phyloP scores from a whole-genome alignment of 2,113 vertebrate genomes.

The Nipponia nippon region DNA sequence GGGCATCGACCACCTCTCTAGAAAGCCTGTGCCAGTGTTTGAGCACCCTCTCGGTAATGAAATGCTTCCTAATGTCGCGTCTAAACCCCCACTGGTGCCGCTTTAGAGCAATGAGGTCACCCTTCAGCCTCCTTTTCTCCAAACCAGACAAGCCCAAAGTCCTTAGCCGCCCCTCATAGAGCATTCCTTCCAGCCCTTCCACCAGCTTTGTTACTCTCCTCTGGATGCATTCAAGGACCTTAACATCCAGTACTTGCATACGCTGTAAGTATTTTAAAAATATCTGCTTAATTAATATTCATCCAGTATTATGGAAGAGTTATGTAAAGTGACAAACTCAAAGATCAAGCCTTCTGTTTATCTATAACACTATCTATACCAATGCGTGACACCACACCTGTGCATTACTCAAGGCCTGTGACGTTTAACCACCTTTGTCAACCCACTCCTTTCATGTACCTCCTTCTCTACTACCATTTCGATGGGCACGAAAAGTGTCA shows the following conservation, averaged over 20 bases:
- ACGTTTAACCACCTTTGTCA: not conserved
- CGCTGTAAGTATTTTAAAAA: not conserved
- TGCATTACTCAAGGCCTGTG: not conserved
- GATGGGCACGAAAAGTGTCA: not conserved
- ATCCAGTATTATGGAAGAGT: not conserved
- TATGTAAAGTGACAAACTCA: not conserved
- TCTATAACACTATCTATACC: not conserved
- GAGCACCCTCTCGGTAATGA: not conserved
- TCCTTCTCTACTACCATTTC: not conserved
- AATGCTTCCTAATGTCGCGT: not conserved
- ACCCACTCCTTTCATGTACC: not conserved
- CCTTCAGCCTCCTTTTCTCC: not conserved
- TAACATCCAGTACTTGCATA: not conserved
- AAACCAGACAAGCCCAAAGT: not conserved
- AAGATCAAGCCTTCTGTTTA: not conserved
- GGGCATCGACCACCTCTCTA: not conserved
- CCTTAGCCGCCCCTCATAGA: not conserved
- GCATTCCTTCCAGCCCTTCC: not conserved
- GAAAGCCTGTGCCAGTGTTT: not conserved
- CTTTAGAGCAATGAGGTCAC: not conserved
- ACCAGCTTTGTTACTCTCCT: not conserved
- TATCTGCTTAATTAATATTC: not conserved
- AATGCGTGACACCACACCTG: not conserved
- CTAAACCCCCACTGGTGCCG: not conserved
- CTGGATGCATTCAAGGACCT: not conserved